Evolutionary conservation across 1,140 invertebrate genomes (phyloP).

Genomic region (Grapholita molesta): DNA sequence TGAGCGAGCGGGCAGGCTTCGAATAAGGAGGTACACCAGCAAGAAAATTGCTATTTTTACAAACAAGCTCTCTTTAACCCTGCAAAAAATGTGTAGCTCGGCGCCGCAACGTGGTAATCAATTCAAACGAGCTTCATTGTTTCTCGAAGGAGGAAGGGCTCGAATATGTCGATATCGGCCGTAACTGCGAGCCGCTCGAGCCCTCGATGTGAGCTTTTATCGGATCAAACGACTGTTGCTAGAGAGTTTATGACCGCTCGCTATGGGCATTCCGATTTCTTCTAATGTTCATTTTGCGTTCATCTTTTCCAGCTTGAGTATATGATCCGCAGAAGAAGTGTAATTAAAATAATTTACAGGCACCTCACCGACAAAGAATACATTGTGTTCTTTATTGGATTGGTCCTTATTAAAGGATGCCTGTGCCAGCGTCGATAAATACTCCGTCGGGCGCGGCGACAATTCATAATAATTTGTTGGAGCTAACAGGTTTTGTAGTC

Average conservation of each 20-base stretch:
- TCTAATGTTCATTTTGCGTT: constrained; percentile 40
- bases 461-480: constrained; percentile 50
- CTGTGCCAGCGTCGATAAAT: constrained; percentile 5
- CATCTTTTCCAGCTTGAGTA: constrained; percentile 21
- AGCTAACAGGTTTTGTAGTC: constrained; percentile 41
- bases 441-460: background rate
- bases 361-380: background rate
- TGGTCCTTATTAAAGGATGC: background rate
- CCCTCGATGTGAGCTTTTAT: constrained; percentile 42
- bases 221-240: constrained; percentile 49
- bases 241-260: constrained; percentile 39
- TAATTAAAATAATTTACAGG: background rate
- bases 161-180: constrained; percentile 38
- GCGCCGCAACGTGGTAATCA: constrained; percentile 40
- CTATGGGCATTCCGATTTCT: constrained; percentile 42
- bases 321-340: background rate
- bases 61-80: constrained; percentile 42
- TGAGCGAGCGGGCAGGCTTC: constrained; percentile 31
- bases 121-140: constrained; percentile 50
- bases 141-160: constrained; percentile 38
- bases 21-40: constrained; percentile 32
- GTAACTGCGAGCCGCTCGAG: constrained; percentile 31
- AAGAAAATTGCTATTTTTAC: constrained; percentile 48
- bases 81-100: constrained; percentile 38
- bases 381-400: background rate